Evolutionary conservation across 2,797 vertebrate species (phyloP).

Genomic region (Myotis planiceps): DNA sequence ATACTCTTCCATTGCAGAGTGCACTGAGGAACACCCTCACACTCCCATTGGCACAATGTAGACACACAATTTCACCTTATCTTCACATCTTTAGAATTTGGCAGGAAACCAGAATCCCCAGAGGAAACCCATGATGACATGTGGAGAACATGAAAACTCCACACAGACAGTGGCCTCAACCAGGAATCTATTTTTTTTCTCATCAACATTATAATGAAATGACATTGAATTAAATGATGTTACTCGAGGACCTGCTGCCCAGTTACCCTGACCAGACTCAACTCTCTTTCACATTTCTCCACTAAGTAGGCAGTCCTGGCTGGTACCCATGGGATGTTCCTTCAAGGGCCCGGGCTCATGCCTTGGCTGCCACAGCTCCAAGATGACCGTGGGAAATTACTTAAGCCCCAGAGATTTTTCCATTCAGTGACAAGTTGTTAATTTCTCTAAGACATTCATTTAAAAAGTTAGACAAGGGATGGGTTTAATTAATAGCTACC

Average conservation of each 20-base stretch:
- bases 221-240: background rate
- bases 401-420: background rate
- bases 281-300: background rate
- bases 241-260: background rate
- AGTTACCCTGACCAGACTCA: background rate
- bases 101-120: background rate
- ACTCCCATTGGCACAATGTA: background rate
- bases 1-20: background rate
- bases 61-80: background rate
- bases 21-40: no score
- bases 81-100: background rate
- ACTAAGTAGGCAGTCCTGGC: background rate
- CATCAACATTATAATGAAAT: background rate
- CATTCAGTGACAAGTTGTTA: background rate
- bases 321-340: background rate
- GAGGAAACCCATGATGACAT: background rate
- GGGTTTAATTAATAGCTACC: background rate
- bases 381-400: rapidly evolving
- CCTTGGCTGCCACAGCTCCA: background rate
- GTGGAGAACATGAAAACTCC: background rate
- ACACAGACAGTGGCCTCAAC: background rate
- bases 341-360: background rate
- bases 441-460: background rate
- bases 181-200: background rate
- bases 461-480: background rate